phyloP scores from a whole-genome alignment of 2,113 vertebrate genomes.

The Boulengeromyrus knoepffleri region DNA sequence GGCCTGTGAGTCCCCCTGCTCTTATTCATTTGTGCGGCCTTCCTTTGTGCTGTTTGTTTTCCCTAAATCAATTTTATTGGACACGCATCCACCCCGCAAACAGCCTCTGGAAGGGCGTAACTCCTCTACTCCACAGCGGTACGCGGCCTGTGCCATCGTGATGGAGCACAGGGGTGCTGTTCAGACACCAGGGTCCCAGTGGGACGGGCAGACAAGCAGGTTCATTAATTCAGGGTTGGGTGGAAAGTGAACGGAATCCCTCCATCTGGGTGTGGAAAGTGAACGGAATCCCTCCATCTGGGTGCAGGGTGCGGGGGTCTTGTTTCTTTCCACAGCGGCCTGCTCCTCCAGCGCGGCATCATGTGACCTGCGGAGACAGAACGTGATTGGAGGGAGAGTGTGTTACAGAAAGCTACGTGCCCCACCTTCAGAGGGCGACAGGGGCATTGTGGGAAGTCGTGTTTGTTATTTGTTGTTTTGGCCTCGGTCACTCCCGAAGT shows the following conservation, averaged over 20 bases:
- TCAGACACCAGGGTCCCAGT: neutral
- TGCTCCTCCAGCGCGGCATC: no score
- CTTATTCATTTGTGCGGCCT: neutral
- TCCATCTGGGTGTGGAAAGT: neutral
- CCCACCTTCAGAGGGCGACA: neutral
- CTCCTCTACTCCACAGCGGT: neutral
- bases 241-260: neutral
- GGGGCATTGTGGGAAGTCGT: neutral
- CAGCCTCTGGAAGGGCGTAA: neutral
- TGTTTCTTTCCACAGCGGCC: neutral
- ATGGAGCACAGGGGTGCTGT: neutral
- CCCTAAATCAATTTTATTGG: conserved; percentile 24
- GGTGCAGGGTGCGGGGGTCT: neutral
- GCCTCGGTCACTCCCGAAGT: no score
- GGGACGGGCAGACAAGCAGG: neutral
- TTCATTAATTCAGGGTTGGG: neutral
- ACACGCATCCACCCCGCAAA: neutral
- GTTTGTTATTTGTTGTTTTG: neutral
- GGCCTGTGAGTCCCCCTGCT: neutral
- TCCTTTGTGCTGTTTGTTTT: conserved; percentile 7
- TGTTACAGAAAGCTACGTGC: neutral
- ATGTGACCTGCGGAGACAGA: neutral
- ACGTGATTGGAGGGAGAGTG: neutral
- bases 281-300: neutral
- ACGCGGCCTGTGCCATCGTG: neutral